Base-by-base conservation (phyloP, 2,888 invertebrate genomes). In the Platycheirus albimanus region DNA sequence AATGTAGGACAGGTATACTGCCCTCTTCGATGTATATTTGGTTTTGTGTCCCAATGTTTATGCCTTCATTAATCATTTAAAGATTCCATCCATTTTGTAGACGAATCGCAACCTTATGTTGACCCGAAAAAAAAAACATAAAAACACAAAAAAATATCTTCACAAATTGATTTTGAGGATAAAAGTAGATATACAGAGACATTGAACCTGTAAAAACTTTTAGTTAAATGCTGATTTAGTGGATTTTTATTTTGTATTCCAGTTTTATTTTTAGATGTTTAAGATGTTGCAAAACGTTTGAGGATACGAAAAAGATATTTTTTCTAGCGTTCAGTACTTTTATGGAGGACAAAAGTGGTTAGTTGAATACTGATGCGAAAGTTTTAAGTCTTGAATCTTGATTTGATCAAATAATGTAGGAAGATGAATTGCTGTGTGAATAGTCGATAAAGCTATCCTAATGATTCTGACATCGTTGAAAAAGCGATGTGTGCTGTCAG, bases 31-130 rank as follows among this genome's bases (percentile, higher is more conserved):
- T 69, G 67, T 28, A 61, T 28, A 61, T 61, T 61, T n/a, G 54
- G 30, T 64, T 49, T 51, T 28, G n/a, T 33, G 69, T 67, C 66
- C 71, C 61, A 67, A 76, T 67, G 71, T 81, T 81, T 81, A 81
- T 77, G 67, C 41, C 81, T 77, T 81, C 81, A 81, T 81, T 81
- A 77, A 81, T 81, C 81, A 81, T 81, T 81, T 54, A 81, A 66
- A 67, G 20, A 76, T 77, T 77, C 67, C 47, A 71, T 77, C 20
- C 63, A 43, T 71, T 81, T 77, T 71, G 76, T 58, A 43, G 71
- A 47, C 52, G 54, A 81, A 67, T 47, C 61, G 70, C 61, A 47
- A 71, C 58, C 41, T 76, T 58, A 30, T 58, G 52, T 30, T 45
- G 51, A 36, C 58, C 52, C 36, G 56, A 33, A 45, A 63, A 20